Base-by-base conservation (phyloP, 2,888 invertebrate genomes). In the Mesorhabditis spiculigera region DNA sequence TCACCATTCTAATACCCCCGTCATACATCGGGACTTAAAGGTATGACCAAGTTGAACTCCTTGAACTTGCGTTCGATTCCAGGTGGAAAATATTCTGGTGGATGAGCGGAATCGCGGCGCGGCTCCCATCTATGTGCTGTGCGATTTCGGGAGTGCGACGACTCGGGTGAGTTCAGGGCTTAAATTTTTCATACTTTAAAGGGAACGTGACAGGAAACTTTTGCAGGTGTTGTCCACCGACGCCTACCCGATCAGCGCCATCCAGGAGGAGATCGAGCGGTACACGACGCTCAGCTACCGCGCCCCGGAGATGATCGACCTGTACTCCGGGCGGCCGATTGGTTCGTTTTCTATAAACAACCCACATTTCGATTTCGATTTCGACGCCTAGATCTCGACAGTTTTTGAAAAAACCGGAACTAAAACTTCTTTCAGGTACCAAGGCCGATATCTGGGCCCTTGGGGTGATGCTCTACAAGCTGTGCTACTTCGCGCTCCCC, bases 71-170 rank as follows among this genome's bases (percentile, higher is more conserved):
- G n/a, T n/a, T n/a, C 45, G 13, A 45, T 71, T 82, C 45, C 83
- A 92, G 92, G 91, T 94, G 75, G 94, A 94, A 88, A 94, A 94
- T 88, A 92, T 94, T 83, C 88, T 94, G 81, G 90, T 92, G 80
- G 91, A 91, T 81, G 92, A 93, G 84, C 89, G 89, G 79, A 92
- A 92, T 63, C 90, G 91, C 86, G 79, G 68, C 45, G 80, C 78
- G 43, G 77, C 78, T 50, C 82, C 81, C 4, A 86, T 86, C 78
- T 93, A 91, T 87, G 92, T 95, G 65, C 88, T 94, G 63, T 95
- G 94, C 88, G 94, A 94, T 89, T 95, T 94, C 89, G 94, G 94
- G 63, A 93, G 93, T 78, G 93, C 94, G 16, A 94, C 94, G n/a
- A 92, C 91, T 45, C 91, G 92, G 86, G 85, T 83, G 63, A 63